Evolutionary conservation across 1,140 invertebrate species (phyloP).

Genomic region (Popillia japonica): DNA sequence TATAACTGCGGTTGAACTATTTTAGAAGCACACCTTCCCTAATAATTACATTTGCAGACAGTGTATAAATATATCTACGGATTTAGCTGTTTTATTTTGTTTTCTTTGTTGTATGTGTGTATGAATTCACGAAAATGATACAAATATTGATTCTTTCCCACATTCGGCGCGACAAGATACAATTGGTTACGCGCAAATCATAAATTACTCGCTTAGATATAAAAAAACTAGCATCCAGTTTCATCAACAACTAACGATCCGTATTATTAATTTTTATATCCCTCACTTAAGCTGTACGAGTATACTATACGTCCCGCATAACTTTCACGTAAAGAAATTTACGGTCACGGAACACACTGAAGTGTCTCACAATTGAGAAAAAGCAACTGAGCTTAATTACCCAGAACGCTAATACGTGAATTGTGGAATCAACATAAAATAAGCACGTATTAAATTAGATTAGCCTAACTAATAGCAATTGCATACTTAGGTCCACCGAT

Average conservation of each 20-base stretch:
- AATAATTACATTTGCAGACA: too few species aligned
- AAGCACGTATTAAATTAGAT: background rate
- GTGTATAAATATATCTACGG: too few species aligned
- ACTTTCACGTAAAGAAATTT: background rate
- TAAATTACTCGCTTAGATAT: background rate
- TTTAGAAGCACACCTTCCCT: too few species aligned
- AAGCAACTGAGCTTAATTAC: background rate
- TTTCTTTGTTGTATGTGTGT: too few species aligned
- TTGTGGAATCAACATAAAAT: background rate
- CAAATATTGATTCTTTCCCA: background rate
- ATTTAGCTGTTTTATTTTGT: too few species aligned
- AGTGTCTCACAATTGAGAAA: background rate
- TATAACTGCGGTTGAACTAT: too few species aligned
- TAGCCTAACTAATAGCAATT: too few species aligned
- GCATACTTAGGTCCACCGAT: too few species aligned
- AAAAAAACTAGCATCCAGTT: background rate
- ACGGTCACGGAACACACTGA: background rate
- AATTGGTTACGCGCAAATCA: background rate
- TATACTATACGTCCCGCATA: background rate
- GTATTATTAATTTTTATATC: constrained; percentile 24
- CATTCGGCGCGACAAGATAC: background rate
- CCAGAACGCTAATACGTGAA: background rate
- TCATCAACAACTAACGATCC: background rate
- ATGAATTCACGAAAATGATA: too few species aligned
- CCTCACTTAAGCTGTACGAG: background rate